phyloP scores from a whole-genome alignment of 2,113 vertebrate genomes.

The Odontophorus gujanensis region DNA sequence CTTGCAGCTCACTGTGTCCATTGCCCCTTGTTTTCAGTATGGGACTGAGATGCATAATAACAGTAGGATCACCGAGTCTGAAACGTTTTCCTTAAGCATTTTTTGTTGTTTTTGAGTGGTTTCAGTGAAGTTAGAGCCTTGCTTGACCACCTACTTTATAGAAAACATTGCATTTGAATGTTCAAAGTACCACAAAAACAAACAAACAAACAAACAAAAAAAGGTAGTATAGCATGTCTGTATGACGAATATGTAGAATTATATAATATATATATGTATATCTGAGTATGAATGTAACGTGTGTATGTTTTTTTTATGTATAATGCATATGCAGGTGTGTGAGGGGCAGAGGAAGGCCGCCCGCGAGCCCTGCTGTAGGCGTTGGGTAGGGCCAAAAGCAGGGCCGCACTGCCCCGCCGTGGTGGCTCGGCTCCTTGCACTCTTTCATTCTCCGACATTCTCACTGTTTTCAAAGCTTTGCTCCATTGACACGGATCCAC shows the following conservation, averaged over 20 bases:
- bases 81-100: not conserved
- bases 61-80: not conserved
- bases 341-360: not conserved
- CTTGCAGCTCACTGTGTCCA: not conserved
- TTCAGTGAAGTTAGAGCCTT: not conserved
- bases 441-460: not conserved
- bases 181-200: not conserved
- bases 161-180: not conserved
- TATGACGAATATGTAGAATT: accelerated
- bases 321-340: accelerated
- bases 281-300: not conserved
- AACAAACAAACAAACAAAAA: too few species aligned
- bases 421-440: not conserved
- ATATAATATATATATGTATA: accelerated
- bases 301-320: not conserved
- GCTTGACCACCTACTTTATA: not conserved
- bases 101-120: not conserved
- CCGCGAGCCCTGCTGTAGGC: not conserved
- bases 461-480: not conserved
- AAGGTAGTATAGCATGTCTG: not conserved
- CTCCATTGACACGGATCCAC: not conserved
- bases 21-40: accelerated
- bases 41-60: accelerated
- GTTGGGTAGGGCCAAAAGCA: not conserved
- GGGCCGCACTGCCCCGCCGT: conserved; percentile 10